Base-by-base conservation (phyloP, 2,797 vertebrate genomes). In the Menidia menidia region DNA sequence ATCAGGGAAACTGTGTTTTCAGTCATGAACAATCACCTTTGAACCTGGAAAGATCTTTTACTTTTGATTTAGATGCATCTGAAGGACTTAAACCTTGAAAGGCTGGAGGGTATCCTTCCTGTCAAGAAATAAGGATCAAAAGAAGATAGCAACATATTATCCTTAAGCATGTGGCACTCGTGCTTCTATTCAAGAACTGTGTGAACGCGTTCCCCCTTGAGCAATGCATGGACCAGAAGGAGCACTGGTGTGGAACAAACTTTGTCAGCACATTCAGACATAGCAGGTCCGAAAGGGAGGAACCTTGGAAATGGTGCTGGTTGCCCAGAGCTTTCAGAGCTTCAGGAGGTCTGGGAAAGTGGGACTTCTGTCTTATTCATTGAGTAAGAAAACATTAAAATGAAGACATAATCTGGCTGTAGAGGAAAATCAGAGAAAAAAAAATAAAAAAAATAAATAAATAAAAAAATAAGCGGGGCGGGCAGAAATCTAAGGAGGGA, bases 301-400 rank as follows among this genome's bases (percentile, higher is more conserved):
- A 73, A 73, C 73, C 69, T 3, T 13, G 62, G 54, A 61, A 80
- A 80, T 45, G 52, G 64, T 68, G 65, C 53, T 44, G 71, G 61
- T 61, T 67, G 75, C 67, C 81, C 57, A 51, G 70, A 65, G 54
- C 76, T 71, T 63, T 15, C 67, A 64, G 70, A 68, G 76, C 68
- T 77, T 47, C 55, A 74, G 87, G 85, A 81, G 82, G 68, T 78
- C 71, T 45, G 31, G 33, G 58, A 88, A 78, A 41, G 0, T 1
- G 9, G 19, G 60, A 54, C 60, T 85, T 64, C 30, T 88, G 62
- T 85, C 89, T 90, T 87, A 88, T 90, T 90, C 68, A 88, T 88
- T 63, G 59, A 41, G 35, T 52, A 64, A 58, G 25, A 82, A 83
- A 84, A 82, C 64, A 82, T 64, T 53, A 79, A 73, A 73, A 62